phyloP scores from a whole-genome alignment of 2,888 invertebrate species.

The Luffia ferchaultella region DNA sequence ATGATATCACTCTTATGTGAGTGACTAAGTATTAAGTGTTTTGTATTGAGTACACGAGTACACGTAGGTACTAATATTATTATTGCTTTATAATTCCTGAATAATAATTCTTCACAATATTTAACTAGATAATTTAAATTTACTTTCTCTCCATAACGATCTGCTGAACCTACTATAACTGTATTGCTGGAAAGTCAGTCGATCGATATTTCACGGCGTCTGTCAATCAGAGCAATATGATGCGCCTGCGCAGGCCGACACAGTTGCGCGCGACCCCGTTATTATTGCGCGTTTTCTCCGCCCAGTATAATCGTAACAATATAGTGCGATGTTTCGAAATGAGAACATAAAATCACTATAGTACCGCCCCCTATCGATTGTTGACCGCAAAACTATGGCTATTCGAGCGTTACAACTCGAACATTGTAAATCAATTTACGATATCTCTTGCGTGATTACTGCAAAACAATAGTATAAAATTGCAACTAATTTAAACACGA shows the following conservation, averaged over 20 bases:
- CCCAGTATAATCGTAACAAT: not conserved
- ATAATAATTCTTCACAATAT: no score
- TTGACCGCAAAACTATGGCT: not conserved
- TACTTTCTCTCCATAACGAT: no score
- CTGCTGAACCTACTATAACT: no score
- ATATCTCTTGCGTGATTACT: not conserved
- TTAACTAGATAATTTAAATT: no score
- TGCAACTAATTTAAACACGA: no score
- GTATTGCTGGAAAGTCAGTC: no score
- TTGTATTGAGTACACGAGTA: no score
- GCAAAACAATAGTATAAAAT: no score
- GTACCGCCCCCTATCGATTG: not conserved
- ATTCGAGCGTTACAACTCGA: not conserved
- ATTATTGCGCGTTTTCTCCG: not conserved
- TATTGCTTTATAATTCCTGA: no score
- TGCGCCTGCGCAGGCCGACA: not conserved
- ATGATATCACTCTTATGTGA: no score
- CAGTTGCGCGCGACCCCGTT: not conserved
- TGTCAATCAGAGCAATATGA: not conserved
- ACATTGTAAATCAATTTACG: not conserved
- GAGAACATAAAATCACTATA: not conserved
- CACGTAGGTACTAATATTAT: no score
- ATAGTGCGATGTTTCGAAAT: not conserved
- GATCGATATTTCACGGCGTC: not conserved
- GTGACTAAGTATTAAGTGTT: no score